phyloP scores from a whole-genome alignment of 1,140 invertebrate species.

The Halotydeus destructor region DNA sequence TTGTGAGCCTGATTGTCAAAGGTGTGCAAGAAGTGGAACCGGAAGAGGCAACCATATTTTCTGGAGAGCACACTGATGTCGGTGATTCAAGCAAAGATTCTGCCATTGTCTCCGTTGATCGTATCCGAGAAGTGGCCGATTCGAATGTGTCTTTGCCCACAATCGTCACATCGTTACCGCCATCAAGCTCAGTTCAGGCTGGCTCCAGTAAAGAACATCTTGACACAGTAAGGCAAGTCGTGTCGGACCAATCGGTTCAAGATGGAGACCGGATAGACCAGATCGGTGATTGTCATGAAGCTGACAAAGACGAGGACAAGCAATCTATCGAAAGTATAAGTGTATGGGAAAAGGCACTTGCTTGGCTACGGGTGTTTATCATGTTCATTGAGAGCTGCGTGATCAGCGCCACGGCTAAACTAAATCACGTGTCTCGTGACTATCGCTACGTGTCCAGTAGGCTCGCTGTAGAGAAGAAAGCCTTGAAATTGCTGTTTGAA shows the following conservation, averaged over 20 bases:
- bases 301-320: neutral
- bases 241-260: constrained; percentile 1
- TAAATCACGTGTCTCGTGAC: constrained; percentile 72
- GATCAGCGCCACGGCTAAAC: constrained; percentile 58
- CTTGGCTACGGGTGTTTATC: constrained; percentile 35
- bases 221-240: neutral
- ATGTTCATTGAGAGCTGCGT: constrained; percentile 57
- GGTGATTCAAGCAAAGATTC: constrained; percentile 20
- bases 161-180: neutral
- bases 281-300: neutral
- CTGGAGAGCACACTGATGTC: constrained; percentile 16
- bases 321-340: constrained; percentile 13
- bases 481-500: constrained; percentile 38
- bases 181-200: neutral
- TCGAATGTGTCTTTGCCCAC: constrained; percentile 1
- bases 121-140: constrained; percentile 5
- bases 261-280: neutral
- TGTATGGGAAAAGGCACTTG: constrained; percentile 16
- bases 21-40: constrained; percentile 20
- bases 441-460: constrained; percentile 69
- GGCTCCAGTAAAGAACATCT: neutral
- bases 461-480: constrained; percentile 42
- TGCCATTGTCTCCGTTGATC: constrained; percentile 19
- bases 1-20: constrained; percentile 8
- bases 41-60: constrained; percentile 26